Base-by-base conservation (phyloP, 2,797 vertebrate genomes). In the Sebastolobus alascanus region DNA sequence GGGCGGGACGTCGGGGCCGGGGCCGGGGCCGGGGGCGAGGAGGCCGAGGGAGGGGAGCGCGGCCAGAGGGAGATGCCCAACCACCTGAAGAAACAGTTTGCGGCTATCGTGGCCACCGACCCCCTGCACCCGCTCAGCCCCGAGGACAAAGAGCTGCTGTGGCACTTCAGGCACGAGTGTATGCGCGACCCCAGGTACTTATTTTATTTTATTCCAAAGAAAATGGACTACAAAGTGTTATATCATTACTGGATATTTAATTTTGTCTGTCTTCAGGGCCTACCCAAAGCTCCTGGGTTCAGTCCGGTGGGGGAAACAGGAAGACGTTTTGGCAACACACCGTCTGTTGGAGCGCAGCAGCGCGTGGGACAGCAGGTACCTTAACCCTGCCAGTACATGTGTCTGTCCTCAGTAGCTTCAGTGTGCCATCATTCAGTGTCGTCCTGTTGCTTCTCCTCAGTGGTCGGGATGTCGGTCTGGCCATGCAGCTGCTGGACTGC, bases 211-310 rank as follows among this genome's bases (percentile, higher is more conserved):
- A 6, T n/a, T 58, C 3, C 6, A 38, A 22, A 33, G 0, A 46
- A 46, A 27, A 20, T 3, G 0, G 0, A 22, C 20, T 7, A 6
- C 10, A 56, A 2, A 11, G 4, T 38, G 5, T 31, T 14, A 8
- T 12, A 3, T 25, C 35, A 2, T 22, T 59, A 2, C 2, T 18
- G 2, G 4, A 43, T 43, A 43, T 73, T 16, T 52, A 7, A 22
- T 38, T 56, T 22, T 22, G 1, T 13, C 8, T 1, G 18, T 58
- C 9, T 2, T 94, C 16, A 97, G 97, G 75, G 98, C 98, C 0
- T 99, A 99, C 80, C 99, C 99, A 6, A 99, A 99, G 93, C 96
- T 99, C 8, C 96, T 99, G 81, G 97, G 97, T 79, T 99, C 98
- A 1, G 98, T 99, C 72, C 95, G 96, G 66, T 99, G 98, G 98